Evolutionary conservation across 2,113 vertebrate species (phyloP).

Genomic region (Trachemys scripta): DNA sequence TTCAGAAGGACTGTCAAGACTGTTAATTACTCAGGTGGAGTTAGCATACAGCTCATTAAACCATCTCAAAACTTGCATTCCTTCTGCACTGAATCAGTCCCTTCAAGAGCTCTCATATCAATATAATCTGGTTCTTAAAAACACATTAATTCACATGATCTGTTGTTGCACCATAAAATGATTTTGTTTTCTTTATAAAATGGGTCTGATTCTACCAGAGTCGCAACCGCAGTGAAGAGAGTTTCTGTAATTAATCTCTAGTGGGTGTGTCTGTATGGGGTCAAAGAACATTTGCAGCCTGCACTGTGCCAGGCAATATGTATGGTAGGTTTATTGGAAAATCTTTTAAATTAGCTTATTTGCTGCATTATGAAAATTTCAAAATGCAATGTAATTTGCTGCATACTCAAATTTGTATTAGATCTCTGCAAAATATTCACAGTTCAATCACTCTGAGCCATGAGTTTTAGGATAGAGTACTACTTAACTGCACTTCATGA

Average conservation of each 20-base stretch:
- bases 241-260: conserved; percentile 68
- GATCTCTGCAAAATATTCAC: not conserved
- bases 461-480: not conserved
- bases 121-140: conserved; percentile 78
- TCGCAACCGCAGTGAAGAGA: conserved; percentile 30
- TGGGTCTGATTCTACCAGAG: conserved; percentile 65
- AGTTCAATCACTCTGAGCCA: not conserved
- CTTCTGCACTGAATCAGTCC: conserved; percentile 60
- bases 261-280: conserved; percentile 34
- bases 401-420: not conserved
- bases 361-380: not conserved
- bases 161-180: conserved; percentile 77
- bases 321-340: not conserved
- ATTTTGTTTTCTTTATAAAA: conserved; percentile 78
- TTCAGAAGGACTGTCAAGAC: conserved; percentile 77
- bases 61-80: conserved; percentile 77
- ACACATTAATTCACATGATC: conserved; percentile 79
- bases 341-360: not conserved
- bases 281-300: not conserved
- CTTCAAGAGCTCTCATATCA: conserved; percentile 74
- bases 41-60: conserved; percentile 79
- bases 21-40: conserved; percentile 79
- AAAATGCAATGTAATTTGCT: not conserved
- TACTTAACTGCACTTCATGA: not conserved
- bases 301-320: accelerated